A percentile compares a stretch with the other conserved stretches of the same genome.
phyloP scores from a whole-genome alignment of 2,888 invertebrate genomes.

The Cryptocheilus praepositus region DNA sequence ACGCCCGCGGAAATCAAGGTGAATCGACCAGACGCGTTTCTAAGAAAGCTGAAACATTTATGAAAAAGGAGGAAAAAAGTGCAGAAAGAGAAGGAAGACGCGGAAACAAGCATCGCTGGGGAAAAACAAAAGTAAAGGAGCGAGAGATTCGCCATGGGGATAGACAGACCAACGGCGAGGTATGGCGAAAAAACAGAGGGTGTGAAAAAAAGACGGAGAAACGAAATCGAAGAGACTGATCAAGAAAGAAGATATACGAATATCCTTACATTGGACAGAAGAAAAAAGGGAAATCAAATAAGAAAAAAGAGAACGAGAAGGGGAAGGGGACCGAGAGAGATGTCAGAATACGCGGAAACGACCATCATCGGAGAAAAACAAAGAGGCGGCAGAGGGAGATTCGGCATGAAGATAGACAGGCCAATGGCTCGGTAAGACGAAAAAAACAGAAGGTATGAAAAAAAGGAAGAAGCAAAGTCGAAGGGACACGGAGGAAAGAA shows the following conservation, averaged over 20 bases:
- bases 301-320: no score
- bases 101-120: not conserved
- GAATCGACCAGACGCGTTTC: no score
- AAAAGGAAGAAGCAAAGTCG: not conserved
- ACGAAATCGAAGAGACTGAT: no score
- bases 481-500: not conserved
- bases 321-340: not conserved
- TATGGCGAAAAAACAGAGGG: not conserved
- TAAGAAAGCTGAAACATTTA: not conserved
- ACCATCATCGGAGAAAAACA: not conserved
- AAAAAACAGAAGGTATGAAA: not conserved
- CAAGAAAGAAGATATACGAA: no score
- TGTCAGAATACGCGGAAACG: no score
- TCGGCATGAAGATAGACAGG: no score
- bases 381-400: not conserved
- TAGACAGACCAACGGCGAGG: no score
- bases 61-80: not conserved
- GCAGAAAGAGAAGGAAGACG: conserved; percentile 16
- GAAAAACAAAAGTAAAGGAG: not conserved
- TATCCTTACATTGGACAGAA: no score
- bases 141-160: no score
- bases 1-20: no score
- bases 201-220: not conserved
- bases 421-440: not conserved
- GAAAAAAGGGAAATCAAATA: no score